Conservation (phyloP, 92 coral and sea anemone species). For the Paragorgia papillata region DNA sequence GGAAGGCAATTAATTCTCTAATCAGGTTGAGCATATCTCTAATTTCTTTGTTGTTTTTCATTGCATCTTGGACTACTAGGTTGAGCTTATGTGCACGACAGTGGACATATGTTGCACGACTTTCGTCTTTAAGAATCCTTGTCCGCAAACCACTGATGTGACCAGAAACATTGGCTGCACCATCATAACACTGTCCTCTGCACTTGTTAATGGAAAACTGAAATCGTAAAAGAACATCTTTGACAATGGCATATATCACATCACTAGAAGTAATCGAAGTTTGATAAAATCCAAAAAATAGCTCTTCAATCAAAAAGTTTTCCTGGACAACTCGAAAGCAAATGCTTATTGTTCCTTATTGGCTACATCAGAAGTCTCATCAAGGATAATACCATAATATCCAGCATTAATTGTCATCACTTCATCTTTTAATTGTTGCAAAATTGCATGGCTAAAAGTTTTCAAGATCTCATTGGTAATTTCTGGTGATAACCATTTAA, state of each 20-base stretch:
- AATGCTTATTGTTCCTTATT: conserved; percentile 40
- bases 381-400: conserved; percentile 37
- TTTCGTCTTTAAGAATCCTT: conserved; percentile 23
- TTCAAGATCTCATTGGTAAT: conserved; percentile 36
- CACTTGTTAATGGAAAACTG: conserved; percentile 29
- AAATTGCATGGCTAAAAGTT: conserved; percentile 29
- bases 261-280: conserved; percentile 38
- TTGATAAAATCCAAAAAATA: conserved; percentile 35
- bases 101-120: conserved; percentile 42
- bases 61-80: conserved; percentile 38
- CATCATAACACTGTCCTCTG: conserved; percentile 39
- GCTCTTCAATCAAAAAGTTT: conserved; percentile 29
- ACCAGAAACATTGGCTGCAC: conserved; percentile 42
- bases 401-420: conserved; percentile 38
- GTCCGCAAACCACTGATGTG: conserved; percentile 27
- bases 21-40: conserved; percentile 23
- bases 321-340: conserved; percentile 44
- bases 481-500: conserved; percentile 45
- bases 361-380: conserved; percentile 28
- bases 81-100: conserved; percentile 38
- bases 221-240: conserved; percentile 39
- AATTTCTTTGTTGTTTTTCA: conserved; percentile 29
- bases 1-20: conserved; percentile 31
- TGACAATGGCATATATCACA: conserved; percentile 40
- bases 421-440: conserved; percentile 15